Percentiles rank a stretch among this genome's conserved stretches.
phyloP scores from a whole-genome alignment of 2,888 invertebrate species.

The Balanococcus diminutus region DNA sequence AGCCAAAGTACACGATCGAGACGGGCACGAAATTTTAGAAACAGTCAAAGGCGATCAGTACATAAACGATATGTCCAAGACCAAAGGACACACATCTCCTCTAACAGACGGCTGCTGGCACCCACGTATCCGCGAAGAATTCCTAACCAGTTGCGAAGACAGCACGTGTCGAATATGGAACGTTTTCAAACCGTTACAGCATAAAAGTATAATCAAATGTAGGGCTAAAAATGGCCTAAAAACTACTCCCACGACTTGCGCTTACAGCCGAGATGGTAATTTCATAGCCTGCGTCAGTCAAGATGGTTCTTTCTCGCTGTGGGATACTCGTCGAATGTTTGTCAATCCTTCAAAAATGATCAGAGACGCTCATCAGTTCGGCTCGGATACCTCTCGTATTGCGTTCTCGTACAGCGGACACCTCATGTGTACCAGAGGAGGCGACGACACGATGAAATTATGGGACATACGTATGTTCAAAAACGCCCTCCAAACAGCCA shows the following conservation, averaged over 20 bases:
- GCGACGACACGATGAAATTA: conserved; percentile 92
- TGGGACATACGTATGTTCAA: conserved; percentile 91
- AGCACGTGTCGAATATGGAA: conserved; percentile 93
- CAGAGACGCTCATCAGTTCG: conserved; percentile 79
- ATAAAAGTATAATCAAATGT: conserved; percentile 84
- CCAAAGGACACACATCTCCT: conserved; percentile 93
- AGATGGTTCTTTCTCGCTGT: conserved; percentile 96
- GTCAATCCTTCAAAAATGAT: conserved; percentile 83
- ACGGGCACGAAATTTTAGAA: conserved; percentile 91
- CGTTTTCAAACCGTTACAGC: conserved; percentile 74
- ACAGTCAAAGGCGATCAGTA: conserved; percentile 96
- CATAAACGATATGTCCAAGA: conserved; percentile 87
- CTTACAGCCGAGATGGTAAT: conserved; percentile 83
- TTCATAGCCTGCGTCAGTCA: conserved; percentile 88
- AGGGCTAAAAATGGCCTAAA: conserved; percentile 84
- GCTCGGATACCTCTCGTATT: conserved; percentile 81
- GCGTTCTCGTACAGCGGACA: conserved; percentile 87
- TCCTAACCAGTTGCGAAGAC: conserved; percentile 92
- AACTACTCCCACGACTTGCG: conserved; percentile 82
- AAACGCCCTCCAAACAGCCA: conserved; percentile 73
- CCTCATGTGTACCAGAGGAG: conserved; percentile 78
- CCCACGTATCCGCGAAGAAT: conserved; percentile 87
- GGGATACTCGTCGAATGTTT: conserved; percentile 91
- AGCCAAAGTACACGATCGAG: conserved; percentile 91
- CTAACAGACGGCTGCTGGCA: conserved; percentile 93